phyloP scores from a whole-genome alignment of 2,888 invertebrate species.

The Mesoligia furuncula region DNA sequence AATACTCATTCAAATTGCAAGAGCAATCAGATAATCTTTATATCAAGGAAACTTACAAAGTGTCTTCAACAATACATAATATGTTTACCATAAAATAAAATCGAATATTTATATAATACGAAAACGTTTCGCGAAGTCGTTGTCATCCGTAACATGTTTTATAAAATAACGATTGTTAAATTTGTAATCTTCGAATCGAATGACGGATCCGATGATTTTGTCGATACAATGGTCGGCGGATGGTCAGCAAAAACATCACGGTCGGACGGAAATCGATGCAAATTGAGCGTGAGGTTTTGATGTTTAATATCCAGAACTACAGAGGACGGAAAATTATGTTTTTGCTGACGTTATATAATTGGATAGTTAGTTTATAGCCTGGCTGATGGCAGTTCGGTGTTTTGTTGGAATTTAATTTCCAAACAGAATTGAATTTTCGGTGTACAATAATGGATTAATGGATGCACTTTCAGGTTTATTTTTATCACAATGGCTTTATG shows the following conservation, averaged over 20 bases:
- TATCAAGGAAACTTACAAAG: too few relatives aligned
- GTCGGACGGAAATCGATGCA: slow-evolving; percentile 64
- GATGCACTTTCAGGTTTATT: slow-evolving; percentile 12
- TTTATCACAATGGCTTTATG: slow-evolving; percentile 10
- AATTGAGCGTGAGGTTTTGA: slow-evolving; percentile 66
- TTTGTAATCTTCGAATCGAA: slow-evolving; percentile 69
- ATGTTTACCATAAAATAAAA: too few relatives aligned
- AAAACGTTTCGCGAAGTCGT: slow-evolving; percentile 25
- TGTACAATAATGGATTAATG: slow-evolving; percentile 23
- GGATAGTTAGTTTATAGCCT: slow-evolving; percentile 32
- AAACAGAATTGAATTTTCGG: slow-evolving; percentile 16
- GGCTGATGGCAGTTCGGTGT: slow-evolving; percentile 7
- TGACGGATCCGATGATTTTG: slow-evolving; percentile 68
- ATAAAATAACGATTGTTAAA: slow-evolving; percentile 67
- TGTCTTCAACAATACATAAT: too few relatives aligned
- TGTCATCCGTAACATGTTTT: slow-evolving; percentile 53
- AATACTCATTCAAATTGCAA: not conserved
- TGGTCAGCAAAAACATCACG: slow-evolving; percentile 67
- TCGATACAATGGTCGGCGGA: slow-evolving; percentile 72
- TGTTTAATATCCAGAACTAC: slow-evolving; percentile 65
- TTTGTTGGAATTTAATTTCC: slow-evolving; percentile 34
- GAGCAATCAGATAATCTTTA: not conserved
- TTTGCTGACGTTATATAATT: slow-evolving; percentile 53
- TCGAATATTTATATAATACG: too few relatives aligned
- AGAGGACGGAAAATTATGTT: slow-evolving; percentile 58